These are phyloP conservation scores for Hofmannophila pseudospretella DNA, from an alignment of 2,888 invertebrate species.

Conservation along the genomic window DNA sequence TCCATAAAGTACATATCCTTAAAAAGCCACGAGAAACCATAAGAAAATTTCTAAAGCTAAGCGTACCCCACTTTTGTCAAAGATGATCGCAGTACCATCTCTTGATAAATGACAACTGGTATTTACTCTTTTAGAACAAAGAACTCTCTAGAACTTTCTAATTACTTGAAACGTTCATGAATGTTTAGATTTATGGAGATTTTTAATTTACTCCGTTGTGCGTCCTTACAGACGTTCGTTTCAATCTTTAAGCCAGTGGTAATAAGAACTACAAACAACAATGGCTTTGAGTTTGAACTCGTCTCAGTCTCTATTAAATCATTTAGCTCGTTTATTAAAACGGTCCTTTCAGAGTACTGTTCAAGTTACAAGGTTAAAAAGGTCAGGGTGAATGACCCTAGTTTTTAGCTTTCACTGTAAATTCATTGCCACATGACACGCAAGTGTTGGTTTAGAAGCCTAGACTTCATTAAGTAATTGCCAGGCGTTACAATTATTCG, in stretches of 20 bases:
- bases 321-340: constrained; percentile 49
- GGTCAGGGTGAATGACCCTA: constrained; percentile 59
- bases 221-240: constrained; percentile 2
- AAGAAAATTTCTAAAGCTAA: background rate
- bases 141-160: constrained; percentile 52
- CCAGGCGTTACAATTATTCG: constrained; percentile 11
- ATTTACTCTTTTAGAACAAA: constrained; percentile 45
- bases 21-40: too few species aligned
- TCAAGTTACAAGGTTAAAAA: constrained; percentile 56
- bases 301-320: constrained; percentile 33
- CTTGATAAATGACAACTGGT: constrained; percentile 7
- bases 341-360: constrained; percentile 44
- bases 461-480: constrained; percentile 29
- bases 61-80: too few species aligned
- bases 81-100: background rate
- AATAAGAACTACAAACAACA: constrained; percentile 12
- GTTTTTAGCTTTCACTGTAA: constrained; percentile 36
- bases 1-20: too few species aligned
- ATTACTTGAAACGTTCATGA: constrained; percentile 44
- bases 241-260: constrained; percentile 10
- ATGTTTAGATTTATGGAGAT: constrained; percentile 42
- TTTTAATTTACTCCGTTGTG: constrained; percentile 20
- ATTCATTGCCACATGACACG: constrained; percentile 42
- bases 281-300: constrained; percentile 5
- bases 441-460: constrained; percentile 27